phyloP scores from a whole-genome alignment of 2,888 invertebrate genomes.

The Pyrgus malvae region DNA sequence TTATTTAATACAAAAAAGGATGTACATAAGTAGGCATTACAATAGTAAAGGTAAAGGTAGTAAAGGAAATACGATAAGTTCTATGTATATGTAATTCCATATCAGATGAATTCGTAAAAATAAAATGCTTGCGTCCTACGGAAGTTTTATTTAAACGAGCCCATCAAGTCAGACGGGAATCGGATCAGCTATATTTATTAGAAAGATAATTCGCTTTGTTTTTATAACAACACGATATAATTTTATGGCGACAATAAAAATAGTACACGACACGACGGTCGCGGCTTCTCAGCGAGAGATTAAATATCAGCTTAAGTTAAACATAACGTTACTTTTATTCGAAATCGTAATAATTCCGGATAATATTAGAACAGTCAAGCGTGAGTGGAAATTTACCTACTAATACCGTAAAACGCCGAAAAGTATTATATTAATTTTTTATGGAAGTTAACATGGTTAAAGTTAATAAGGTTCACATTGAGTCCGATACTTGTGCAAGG shows the following conservation, averaged over 20 bases:
- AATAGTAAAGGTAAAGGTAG: neutral
- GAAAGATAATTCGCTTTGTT: conserved; percentile 28
- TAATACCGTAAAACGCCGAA: too few relatives aligned
- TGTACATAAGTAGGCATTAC: neutral
- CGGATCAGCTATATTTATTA: conserved; percentile 19
- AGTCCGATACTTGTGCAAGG: too few relatives aligned
- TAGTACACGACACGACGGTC: conserved; percentile 8
- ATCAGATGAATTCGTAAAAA: neutral
- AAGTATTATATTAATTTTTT: too few relatives aligned
- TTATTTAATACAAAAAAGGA: too few relatives aligned
- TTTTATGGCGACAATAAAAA: conserved; percentile 24
- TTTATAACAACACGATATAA: conserved; percentile 24
- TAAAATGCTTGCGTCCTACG: conserved; percentile 5
- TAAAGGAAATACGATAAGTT: neutral
- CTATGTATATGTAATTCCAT: neutral
- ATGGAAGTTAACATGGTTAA: too few relatives aligned
- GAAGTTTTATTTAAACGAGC: conserved; percentile 4
- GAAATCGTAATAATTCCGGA: conserved; percentile 24
- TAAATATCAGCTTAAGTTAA: conserved; percentile 26
- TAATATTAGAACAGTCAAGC: too few relatives aligned
- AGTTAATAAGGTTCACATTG: too few relatives aligned
- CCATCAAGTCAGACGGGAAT: conserved; percentile 5
- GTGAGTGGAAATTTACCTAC: too few relatives aligned
- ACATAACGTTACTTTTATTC: conserved; percentile 27
- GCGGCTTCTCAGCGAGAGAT: conserved; percentile 19